These are phyloP conservation scores for Squalus acanthias DNA, from an alignment of 2,797 vertebrate genomes.

Conservation along the genomic window DNA sequence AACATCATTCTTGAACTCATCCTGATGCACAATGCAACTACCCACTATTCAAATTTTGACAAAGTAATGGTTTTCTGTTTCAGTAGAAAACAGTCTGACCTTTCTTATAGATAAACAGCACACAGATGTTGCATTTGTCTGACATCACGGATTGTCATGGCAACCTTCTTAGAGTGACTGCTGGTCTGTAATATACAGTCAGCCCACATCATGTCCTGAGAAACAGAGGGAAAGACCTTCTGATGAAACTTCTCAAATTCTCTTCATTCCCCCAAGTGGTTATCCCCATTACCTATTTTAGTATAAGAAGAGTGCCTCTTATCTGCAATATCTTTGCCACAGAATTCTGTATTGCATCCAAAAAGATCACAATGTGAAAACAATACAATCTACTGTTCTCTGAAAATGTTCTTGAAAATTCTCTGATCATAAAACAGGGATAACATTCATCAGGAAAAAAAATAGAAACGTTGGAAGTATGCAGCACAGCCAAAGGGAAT, in stretches of 20 bases:
- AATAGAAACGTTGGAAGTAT: neutral
- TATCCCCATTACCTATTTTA: neutral
- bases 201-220: constrained; percentile 52
- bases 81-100: constrained; percentile 42
- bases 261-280: constrained; percentile 40
- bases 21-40: neutral
- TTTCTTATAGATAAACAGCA: constrained; percentile 60
- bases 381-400: neutral
- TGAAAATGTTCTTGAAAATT: neutral
- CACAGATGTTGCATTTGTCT: constrained; percentile 66
- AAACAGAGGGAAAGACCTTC: constrained; percentile 49
- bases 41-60: constrained; percentile 40
- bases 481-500: neutral
- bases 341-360: neutral
- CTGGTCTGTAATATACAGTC: constrained; percentile 62
- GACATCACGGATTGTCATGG: constrained; percentile 72
- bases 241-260: constrained; percentile 45
- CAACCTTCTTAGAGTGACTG: constrained; percentile 57
- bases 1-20: neutral
- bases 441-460: neutral
- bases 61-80: constrained; percentile 39
- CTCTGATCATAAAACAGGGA: neutral
- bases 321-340: no score
- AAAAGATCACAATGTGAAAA: neutral
- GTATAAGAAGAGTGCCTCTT: neutral